phyloP scores from a whole-genome alignment of 1,140 invertebrate genomes.

The Venustaconcha ellipsiformis region DNA sequence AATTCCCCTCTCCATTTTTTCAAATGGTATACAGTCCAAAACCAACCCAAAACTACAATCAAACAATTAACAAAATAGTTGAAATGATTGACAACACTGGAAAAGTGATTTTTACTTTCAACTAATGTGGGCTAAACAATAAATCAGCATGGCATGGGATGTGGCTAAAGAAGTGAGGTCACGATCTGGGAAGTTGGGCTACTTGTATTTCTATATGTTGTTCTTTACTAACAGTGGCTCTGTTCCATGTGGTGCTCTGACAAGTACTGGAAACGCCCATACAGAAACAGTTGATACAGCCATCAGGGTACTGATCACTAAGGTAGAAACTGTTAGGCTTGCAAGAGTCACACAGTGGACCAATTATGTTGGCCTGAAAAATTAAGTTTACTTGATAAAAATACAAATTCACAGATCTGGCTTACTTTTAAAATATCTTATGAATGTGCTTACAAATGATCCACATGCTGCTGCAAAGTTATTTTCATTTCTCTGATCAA shows the following conservation, averaged over 20 bases:
- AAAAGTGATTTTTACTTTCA: neutral
- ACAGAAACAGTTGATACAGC: slow-evolving; percentile 67
- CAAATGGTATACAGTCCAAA: no score
- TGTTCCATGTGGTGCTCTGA: slow-evolving; percentile 59
- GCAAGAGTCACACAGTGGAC: slow-evolving; percentile 57
- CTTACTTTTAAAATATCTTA: no score
- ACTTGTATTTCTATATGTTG: no score
- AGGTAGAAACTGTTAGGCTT: slow-evolving; percentile 57
- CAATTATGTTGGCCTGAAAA: slow-evolving; percentile 55
- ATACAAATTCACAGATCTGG: no score
- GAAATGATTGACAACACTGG: neutral
- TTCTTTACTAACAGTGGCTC: slow-evolving; percentile 47
- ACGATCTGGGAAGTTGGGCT: neutral
- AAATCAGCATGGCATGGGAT: no score
- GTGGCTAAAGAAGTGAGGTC: neutral
- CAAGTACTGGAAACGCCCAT: slow-evolving; percentile 63
- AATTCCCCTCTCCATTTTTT: no score
- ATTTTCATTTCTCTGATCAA: no score
- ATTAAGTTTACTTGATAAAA: slow-evolving; percentile 3
- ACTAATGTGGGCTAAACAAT: neutral
- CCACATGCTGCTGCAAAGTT: no score
- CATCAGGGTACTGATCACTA: slow-evolving; percentile 51
- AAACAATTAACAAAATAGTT: neutral
- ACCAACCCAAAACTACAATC: neutral
- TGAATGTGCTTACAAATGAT: no score